Conservation (phyloP, 2,888 invertebrate genomes). For the Andrena trimmerana region DNA sequence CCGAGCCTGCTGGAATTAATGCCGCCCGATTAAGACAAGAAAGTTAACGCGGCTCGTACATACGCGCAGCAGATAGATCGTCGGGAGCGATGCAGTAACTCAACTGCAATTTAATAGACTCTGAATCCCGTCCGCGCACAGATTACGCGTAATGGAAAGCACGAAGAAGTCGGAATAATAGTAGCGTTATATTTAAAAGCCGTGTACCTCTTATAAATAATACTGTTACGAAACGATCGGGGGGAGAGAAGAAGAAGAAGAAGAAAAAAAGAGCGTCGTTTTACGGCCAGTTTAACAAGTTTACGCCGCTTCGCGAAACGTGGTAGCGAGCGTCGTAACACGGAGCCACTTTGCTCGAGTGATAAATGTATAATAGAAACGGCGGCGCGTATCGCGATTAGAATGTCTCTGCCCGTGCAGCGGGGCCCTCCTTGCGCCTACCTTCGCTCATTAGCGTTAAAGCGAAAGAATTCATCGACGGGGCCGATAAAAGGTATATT, state of each 20-base stretch:
- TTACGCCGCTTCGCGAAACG: constrained; percentile 7
- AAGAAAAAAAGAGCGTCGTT: neutral
- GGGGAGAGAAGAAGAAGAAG: neutral
- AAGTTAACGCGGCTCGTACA: neutral
- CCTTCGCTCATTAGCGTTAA: constrained; percentile 3
- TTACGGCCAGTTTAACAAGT: constrained; percentile 22
- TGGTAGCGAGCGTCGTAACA: neutral
- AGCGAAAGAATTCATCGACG: constrained; percentile 41
- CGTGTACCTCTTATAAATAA: constrained; percentile 23
- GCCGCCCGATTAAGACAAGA: constrained; percentile 1
- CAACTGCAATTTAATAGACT: constrained; percentile 18
- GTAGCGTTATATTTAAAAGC: constrained; percentile 8
- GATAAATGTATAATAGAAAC: constrained; percentile 26
- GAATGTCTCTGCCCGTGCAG: neutral
- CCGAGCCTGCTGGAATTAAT: neutral
- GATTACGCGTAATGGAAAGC: neutral
- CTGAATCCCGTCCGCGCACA: constrained; percentile 3
- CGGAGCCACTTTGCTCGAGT: constrained; percentile 9
- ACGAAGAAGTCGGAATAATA: neutral
- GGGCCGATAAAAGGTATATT: constrained; percentile 48
- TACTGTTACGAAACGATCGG: constrained; percentile 1
- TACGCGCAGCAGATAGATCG: neutral
- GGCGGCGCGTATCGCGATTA: neutral
- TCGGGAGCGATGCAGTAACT: neutral
- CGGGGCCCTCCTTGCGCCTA: neutral